phyloP scores from a whole-genome alignment of 2,888 invertebrate genomes.

The Morpho achilles region DNA sequence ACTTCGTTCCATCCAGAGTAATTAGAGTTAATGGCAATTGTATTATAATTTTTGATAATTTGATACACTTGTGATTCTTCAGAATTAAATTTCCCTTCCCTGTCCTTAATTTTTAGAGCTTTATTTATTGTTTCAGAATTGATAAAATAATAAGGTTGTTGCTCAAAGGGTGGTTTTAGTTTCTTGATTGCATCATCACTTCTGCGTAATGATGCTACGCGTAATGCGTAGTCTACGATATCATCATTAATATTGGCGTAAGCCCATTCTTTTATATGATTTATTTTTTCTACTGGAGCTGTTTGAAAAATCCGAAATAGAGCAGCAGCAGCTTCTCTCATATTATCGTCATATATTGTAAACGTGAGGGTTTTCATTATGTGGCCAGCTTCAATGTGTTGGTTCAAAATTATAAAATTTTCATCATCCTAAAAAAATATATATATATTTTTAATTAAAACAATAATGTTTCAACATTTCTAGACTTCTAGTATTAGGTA shows the following conservation, averaged over 20 bases:
- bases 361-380: conserved; percentile 61
- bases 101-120: conserved; percentile 50
- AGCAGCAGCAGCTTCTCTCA: conserved; percentile 63
- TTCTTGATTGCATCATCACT: conserved; percentile 39
- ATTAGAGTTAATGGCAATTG: conserved; percentile 54
- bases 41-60: conserved; percentile 39
- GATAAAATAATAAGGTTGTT: conserved; percentile 62
- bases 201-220: conserved; percentile 60
- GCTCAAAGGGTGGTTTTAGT: conserved; percentile 67
- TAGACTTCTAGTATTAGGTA: no score
- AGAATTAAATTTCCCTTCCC: conserved; percentile 35
- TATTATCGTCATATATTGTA: conserved; percentile 66
- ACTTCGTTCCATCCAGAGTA: conserved; percentile 75
- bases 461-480: no score
- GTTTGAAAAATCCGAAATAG: conserved; percentile 64
- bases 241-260: conserved; percentile 66
- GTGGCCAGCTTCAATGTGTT: conserved; percentile 43
- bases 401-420: conserved; percentile 40
- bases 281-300: conserved; percentile 50
- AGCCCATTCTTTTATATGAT: conserved; percentile 56
- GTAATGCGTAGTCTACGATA: conserved; percentile 66
- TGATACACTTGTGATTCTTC: conserved; percentile 44
- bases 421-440: conserved; percentile 46
- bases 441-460: no score
- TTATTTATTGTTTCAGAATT: conserved; percentile 60